Conservation (phyloP, 2,797 vertebrate species). For the Cichlasoma orientale region DNA sequence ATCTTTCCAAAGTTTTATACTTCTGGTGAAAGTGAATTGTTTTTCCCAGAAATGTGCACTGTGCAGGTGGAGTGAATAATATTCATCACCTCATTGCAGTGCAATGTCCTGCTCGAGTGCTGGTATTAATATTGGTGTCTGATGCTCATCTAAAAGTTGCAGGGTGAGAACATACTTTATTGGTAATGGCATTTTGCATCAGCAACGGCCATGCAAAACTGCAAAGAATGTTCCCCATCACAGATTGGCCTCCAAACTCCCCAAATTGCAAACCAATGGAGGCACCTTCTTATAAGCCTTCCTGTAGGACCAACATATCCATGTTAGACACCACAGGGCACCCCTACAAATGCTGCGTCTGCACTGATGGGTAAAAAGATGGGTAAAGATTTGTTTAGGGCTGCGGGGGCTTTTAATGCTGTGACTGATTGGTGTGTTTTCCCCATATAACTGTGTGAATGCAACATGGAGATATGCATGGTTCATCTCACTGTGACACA, state of each 20-base stretch:
- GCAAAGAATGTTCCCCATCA: neutral
- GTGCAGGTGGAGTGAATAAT: neutral
- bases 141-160: too few species aligned
- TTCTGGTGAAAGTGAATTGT: neutral
- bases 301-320: neutral
- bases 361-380: neutral
- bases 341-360: neutral
- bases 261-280: neutral
- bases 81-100: neutral
- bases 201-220: neutral
- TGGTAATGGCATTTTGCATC: neutral
- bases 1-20: neutral
- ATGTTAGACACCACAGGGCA: neutral
- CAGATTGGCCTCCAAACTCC: neutral
- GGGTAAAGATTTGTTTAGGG: neutral
- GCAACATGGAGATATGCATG: neutral
- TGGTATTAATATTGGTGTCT: too few species aligned
- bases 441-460: neutral
- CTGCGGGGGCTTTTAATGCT: neutral
- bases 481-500: neutral
- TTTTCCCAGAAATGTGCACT: neutral
- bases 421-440: neutral
- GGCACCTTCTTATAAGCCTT: neutral
- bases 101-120: too few species aligned
- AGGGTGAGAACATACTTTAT: too few species aligned